Evolutionary conservation across 2,888 invertebrate species (phyloP), one percentile per base, ranked within the genome.

Genomic region (Acanthacorydalis orientalis): DNA sequence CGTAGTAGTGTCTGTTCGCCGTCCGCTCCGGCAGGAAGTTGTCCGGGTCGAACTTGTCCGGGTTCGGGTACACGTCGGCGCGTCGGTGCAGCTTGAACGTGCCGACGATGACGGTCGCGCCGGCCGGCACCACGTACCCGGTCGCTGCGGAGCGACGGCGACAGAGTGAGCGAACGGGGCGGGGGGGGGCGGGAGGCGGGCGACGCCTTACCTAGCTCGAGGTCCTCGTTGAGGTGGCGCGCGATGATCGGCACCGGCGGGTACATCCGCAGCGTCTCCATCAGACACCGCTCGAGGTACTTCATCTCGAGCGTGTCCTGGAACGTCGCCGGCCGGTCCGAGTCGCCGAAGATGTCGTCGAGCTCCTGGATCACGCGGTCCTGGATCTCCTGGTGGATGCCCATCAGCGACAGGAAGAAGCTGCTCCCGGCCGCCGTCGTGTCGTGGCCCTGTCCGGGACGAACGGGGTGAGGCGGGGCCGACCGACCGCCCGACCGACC

Each of bases 381-480:
- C 67, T 92, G 91, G 39, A 91, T 77, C 10, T 86, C 73, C 38
- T 81, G 83, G 59, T 91, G 78, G 40, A 82, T 73, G 4, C 87
- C 91, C 59, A 92, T 75, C 57, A 90, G 70, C 54, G 84, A 84
- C 7, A 90, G 69, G 50, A 85, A 82, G 73, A 91, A 93, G 61
- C 85, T 87, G 53, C 89, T 84, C 1, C 85, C 90, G 33, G 91
- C 85, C 9, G 86, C 81, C 1, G 85, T 87, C 7, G 86, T 87
- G 58, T 86, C 86, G 61, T 86, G 86, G 2, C 85, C 85, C 77
- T 77, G n/a, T n/a, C n/a, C n/a, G n/a, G n/a, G n/a, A 52, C 7
- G 48, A 45, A 44, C n/a, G n/a, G n/a, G n/a, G n/a, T n/a, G n/a
- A n/a, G n/a, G n/a, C n/a, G n/a, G n/a, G n/a, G n/a, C n/a, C n/a